Evolutionary conservation across 2,888 invertebrate genomes (phyloP).

Genomic region (Volucella zonaria): DNA sequence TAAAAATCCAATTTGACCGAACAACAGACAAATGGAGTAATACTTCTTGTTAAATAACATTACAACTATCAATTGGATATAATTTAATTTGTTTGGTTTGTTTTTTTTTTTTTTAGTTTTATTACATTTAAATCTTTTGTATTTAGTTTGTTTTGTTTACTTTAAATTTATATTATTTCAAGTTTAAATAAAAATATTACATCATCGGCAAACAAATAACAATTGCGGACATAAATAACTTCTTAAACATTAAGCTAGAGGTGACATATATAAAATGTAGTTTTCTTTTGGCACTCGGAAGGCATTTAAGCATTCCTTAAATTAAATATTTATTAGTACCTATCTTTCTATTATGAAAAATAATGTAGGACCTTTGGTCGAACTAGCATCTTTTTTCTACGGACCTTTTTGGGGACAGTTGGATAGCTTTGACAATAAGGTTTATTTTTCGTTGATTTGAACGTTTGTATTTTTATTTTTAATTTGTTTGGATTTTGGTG

Average conservation of each 20-base stretch:
- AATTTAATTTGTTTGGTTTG: constrained; percentile 1
- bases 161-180: constrained; percentile 26
- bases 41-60: constrained; percentile 53
- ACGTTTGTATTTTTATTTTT: constrained; percentile 21
- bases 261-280: no score
- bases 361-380: no score
- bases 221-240: constrained; percentile 33
- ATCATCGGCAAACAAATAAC: constrained; percentile 44
- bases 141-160: constrained; percentile 31
- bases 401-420: neutral
- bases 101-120: constrained; percentile 34
- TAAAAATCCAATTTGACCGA: constrained; percentile 46
- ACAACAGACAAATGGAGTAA: constrained; percentile 45
- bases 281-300: neutral
- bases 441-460: constrained; percentile 63
- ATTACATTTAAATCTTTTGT: constrained; percentile 28
- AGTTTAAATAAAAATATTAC: constrained; percentile 36
- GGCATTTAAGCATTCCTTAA: no score
- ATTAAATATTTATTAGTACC: no score
- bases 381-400: neutral
- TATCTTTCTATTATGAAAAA: no score
- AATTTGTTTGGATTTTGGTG: constrained; percentile 6
- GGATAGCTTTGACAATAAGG: neutral
- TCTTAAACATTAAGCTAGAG: neutral
- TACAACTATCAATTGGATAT: constrained; percentile 51